These are phyloP conservation scores for Pemphredon lugubris DNA, from an alignment of 2,888 invertebrate species.

Conservation along the genomic window DNA sequence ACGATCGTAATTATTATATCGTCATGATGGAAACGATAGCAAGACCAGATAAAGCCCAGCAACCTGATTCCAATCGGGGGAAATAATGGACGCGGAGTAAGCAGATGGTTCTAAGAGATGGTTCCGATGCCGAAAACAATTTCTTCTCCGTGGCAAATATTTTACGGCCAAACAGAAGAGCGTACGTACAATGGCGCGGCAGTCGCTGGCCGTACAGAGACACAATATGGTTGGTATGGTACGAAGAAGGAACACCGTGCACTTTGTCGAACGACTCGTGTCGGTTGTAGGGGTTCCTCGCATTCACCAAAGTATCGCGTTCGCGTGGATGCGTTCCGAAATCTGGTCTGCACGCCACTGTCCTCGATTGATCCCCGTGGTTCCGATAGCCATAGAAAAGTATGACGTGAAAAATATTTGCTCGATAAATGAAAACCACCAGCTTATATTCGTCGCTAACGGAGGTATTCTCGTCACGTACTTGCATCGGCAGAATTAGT, in stretches of 20 bases:
- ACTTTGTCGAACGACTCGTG: slow-evolving; percentile 23
- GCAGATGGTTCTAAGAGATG: slow-evolving; percentile 47
- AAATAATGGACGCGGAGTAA: slow-evolving; percentile 16
- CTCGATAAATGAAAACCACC: no score
- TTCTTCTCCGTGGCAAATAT: slow-evolving; percentile 54
- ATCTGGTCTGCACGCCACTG: slow-evolving; percentile 42
- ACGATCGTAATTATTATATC: no score
- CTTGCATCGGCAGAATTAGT: no score
- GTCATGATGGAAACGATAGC: slow-evolving; percentile 3
- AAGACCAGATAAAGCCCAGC: not conserved
- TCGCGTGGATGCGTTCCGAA: slow-evolving; percentile 9
- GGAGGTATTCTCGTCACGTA: no score
- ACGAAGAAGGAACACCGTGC: slow-evolving; percentile 20
- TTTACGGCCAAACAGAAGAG: slow-evolving; percentile 46
- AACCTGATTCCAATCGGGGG: slow-evolving; percentile 36
- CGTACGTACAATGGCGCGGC: slow-evolving; percentile 29
- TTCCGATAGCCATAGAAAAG: slow-evolving; percentile 9
- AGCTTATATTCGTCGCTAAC: no score
- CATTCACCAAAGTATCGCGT: slow-evolving; percentile 42
- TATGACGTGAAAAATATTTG: slow-evolving; percentile 33
- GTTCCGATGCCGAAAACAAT: slow-evolving; percentile 45
- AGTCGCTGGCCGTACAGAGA: not conserved
- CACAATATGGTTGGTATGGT: slow-evolving; percentile 3
- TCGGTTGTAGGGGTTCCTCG: not conserved
- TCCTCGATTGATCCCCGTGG: slow-evolving; percentile 3